phyloP scores from a whole-genome alignment of 2,888 invertebrate species.

The Phorcus lineatus region DNA sequence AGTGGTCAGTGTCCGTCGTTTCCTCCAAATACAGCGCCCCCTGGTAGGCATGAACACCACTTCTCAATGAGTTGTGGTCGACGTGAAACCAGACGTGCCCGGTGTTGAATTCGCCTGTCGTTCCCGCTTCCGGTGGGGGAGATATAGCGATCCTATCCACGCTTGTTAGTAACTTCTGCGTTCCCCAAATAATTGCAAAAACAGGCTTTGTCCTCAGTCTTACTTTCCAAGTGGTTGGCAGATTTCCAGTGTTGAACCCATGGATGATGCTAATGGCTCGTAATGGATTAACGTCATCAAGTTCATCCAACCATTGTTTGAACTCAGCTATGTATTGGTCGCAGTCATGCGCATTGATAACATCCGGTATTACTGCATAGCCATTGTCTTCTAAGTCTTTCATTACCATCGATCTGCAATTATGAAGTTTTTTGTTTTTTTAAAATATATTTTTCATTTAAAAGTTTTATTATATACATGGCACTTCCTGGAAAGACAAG shows the following conservation, averaged over 20 bases:
- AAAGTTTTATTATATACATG: no score
- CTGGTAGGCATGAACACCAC: slow-evolving; percentile 61
- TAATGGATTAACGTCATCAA: slow-evolving; percentile 30
- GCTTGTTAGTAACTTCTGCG: slow-evolving; percentile 60
- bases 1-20: slow-evolving; percentile 52
- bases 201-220: slow-evolving; percentile 50
- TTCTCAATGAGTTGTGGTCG: slow-evolving; percentile 50
- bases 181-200: slow-evolving; percentile 58
- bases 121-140: slow-evolving; percentile 55
- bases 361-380: slow-evolving; percentile 35
- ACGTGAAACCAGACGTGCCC: slow-evolving; percentile 49
- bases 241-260: slow-evolving; percentile 49
- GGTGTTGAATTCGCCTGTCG: slow-evolving; percentile 27
- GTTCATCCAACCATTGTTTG: slow-evolving; percentile 36
- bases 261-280: slow-evolving; percentile 45
- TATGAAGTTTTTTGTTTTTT: no score
- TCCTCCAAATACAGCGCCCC: slow-evolving; percentile 61
- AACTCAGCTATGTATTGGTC: slow-evolving; percentile 31
- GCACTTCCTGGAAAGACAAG: no score
- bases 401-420: not conserved
- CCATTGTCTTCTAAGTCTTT: slow-evolving; percentile 39
- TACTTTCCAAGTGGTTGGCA: slow-evolving; percentile 49
- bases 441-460: no score
- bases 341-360: slow-evolving; percentile 35
- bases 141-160: slow-evolving; percentile 59